Evolutionary conservation across 2,888 invertebrate species (phyloP).

Genomic region (Furcula furcula): DNA sequence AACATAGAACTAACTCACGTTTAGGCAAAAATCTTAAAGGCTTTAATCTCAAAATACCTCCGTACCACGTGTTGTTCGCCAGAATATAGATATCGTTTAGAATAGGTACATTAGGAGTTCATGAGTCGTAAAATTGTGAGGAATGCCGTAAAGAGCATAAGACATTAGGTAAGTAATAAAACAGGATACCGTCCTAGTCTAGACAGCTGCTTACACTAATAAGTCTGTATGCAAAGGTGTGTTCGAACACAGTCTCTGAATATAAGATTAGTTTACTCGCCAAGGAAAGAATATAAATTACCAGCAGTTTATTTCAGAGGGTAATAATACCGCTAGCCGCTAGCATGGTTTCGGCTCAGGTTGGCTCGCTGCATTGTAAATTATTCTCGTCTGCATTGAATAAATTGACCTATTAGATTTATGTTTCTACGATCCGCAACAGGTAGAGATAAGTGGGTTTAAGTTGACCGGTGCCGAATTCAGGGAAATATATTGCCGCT

Average conservation of each 20-base stretch:
- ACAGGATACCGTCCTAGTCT: conserved; percentile 22
- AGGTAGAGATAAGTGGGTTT: conserved; percentile 35
- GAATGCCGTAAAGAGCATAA: conserved; percentile 23
- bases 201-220: conserved; percentile 24
- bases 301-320: conserved; percentile 45
- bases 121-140: conserved; percentile 3
- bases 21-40: no score
- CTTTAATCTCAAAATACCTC: no score
- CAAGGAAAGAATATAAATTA: conserved; percentile 37
- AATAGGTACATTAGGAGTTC: neutral
- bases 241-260: conserved; percentile 18
- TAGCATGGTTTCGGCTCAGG: conserved; percentile 44
- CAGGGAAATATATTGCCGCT: no score
- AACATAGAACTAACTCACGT: no score
- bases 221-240: conserved; percentile 13
- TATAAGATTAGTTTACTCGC: conserved; percentile 31
- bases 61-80: no score
- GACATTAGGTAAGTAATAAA: conserved; percentile 27
- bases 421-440: conserved; percentile 37
- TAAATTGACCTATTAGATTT: conserved; percentile 39
- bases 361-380: conserved; percentile 40
- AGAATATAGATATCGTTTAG: no score
- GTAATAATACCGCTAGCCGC: conserved; percentile 43
- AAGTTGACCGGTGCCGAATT: no score
- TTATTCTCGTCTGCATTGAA: conserved; percentile 51